Evolutionary conservation across 64 coral and sea anemone species (phyloP), one percentile per base, ranked within the genome.

Genomic region (Astreopora myriophthalma): DNA sequence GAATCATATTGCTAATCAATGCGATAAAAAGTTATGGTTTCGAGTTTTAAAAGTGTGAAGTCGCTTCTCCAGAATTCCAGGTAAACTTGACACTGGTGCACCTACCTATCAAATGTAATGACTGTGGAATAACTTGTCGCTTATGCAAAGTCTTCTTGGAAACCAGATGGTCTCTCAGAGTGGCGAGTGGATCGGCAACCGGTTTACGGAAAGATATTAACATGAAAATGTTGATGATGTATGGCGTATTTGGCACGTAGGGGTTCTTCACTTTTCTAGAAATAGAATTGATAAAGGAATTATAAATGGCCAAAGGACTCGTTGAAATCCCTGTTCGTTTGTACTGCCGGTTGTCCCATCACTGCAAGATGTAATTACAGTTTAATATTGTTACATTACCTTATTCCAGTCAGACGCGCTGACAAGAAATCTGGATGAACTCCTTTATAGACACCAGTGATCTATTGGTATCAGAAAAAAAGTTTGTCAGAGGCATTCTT

Each of bases 171-270:
- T 97, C 95, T 62, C 95, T 76, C 30, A 97, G 39, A 12, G 91
- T 85, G 19, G 95, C 91, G 7, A 97, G 37, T 14, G 95, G 95
- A 82, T 97, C 95, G 6, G 92, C 95, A 1, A 97, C 92, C 20
- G 93, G 74, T 40, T 94, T 89, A 26, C 79, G 81, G 40, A 97
- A 97, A 36, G 61, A 68, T 30, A 97, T 75, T 9, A 97, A 74
- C n/a, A 97, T 79, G 32, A 94, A 97, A 1, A 79, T 88, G 17
- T 92, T 81, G 34, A 97, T 78, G 8, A 92, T 92, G 26, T 69
- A 77, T 13, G 86, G 71, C 6, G 73, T 81, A 26, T 36, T 46
- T 35, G 75, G 75, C 22, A 64, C 29, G 26, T 80, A 52, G 37
- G 95, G 95, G 61, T 83, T 83, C 79, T 83, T 83, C 29, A 57